A percentile compares a stretch with the other conserved stretches of the same genome.
Evolutionary conservation across 2,888 invertebrate genomes (phyloP).

Genomic region (Silvanus unidentatus): DNA sequence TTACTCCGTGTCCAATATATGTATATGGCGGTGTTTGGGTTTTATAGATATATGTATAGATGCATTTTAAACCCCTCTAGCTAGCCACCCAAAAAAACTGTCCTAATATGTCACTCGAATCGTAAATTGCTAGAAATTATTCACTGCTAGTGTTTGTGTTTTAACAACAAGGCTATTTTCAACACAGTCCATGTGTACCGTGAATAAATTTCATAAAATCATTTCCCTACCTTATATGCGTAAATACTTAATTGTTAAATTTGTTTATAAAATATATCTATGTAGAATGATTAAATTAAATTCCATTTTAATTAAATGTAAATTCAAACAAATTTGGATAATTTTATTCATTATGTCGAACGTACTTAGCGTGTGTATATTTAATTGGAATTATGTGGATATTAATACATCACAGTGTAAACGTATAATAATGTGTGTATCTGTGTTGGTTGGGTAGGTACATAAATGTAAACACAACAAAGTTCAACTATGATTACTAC

Average conservation of each 20-base stretch:
- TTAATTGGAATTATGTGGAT: constrained; percentile 3
- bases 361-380: too few species aligned
- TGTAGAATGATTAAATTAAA: not conserved
- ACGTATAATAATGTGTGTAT: not conserved
- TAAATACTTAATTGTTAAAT: constrained; percentile 1
- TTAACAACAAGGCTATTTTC: too few species aligned
- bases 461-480: constrained; percentile 3
- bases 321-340: too few species aligned
- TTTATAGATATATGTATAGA: too few species aligned
- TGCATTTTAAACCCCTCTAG: constrained; percentile 8
- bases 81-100: constrained; percentile 30
- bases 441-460: too few species aligned
- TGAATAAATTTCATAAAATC: too few species aligned
- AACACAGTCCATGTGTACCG: too few species aligned
- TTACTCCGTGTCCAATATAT: constrained; percentile 27
- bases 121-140: constrained; percentile 37
- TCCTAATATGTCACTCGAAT: constrained; percentile 31
- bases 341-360: too few species aligned
- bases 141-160: constrained; percentile 33
- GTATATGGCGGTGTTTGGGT: not conserved
- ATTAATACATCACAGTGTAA: constrained; percentile 6
- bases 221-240: too few species aligned
- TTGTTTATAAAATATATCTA: not conserved
- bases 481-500: constrained; percentile 4
- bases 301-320: too few species aligned